These are phyloP conservation scores for Xenops minutus DNA, from an alignment of 2,797 vertebrate genomes.

Conservation along the genomic window DNA sequence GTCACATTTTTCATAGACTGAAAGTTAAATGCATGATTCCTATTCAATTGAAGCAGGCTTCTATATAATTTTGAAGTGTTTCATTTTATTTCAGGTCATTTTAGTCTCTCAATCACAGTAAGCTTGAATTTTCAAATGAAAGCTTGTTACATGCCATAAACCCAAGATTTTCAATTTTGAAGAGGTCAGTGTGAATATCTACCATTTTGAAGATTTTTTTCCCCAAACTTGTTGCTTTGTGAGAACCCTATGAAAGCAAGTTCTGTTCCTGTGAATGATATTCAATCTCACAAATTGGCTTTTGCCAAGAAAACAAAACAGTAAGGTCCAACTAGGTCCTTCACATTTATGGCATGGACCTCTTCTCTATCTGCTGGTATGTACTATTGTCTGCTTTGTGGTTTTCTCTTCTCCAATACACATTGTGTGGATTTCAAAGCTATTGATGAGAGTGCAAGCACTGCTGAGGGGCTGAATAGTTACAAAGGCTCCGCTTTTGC, in stretches of 20 bases:
- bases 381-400: neutral
- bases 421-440: neutral
- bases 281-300: neutral
- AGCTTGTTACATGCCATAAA: neutral
- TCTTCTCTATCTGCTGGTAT: neutral
- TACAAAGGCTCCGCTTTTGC: neutral
- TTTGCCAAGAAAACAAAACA: neutral
- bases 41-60: conserved; percentile 13
- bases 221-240: neutral
- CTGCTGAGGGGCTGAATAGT: neutral
- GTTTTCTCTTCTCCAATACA: neutral
- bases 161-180: conserved; percentile 34
- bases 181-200: neutral
- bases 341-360: neutral
- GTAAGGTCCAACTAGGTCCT: neutral
- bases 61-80: conserved; percentile 43
- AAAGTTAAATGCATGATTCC: conserved; percentile 26
- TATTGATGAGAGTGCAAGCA: neutral
- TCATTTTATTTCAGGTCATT: conserved; percentile 20
- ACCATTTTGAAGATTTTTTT: neutral
- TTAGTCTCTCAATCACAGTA: conserved; percentile 4
- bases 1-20: conserved; percentile 14
- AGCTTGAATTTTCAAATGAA: conserved; percentile 21
- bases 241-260: neutral
- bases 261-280: neutral